phyloP scores from a whole-genome alignment of 2,888 invertebrate genomes.

The Brachyptera putata region DNA sequence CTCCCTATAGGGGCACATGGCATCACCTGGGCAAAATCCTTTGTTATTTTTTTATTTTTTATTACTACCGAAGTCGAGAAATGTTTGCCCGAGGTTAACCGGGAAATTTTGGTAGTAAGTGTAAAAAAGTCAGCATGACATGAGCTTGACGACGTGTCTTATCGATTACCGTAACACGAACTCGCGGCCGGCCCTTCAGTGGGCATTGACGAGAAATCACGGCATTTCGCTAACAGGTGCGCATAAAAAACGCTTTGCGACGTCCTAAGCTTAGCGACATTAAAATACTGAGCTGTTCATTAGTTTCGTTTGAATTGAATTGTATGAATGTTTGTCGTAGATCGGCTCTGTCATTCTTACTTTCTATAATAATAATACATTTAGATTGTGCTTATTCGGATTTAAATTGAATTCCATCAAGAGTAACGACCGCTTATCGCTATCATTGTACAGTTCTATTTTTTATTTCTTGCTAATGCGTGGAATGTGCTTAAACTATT shows the following conservation, averaged over 20 bases:
- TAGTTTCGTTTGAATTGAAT: neutral
- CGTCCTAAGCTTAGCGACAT: neutral
- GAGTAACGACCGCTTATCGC: neutral
- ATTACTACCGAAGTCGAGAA: neutral
- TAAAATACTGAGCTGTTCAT: neutral
- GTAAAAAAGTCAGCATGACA: neutral
- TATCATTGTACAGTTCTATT: neutral
- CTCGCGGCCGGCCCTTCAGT: slow-evolving; percentile 17
- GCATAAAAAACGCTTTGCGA: neutral
- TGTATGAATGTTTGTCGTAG: no score
- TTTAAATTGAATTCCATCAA: no score
- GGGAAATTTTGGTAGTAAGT: no score
- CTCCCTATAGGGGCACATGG: slow-evolving; percentile 12
- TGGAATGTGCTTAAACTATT: neutral
- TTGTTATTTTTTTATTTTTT: neutral
- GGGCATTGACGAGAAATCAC: slow-evolving; percentile 21
- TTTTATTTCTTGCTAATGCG: neutral
- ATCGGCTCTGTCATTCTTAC: no score
- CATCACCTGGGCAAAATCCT: neutral
- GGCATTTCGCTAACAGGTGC: slow-evolving; percentile 22
- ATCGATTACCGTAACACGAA: slow-evolving; percentile 27
- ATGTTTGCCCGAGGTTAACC: no score
- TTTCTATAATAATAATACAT: no score
- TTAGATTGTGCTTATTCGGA: no score
- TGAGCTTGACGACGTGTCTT: slow-evolving; percentile 16